Base-by-base conservation (phyloP, 64 coral and sea anemone species). In the Exaiptasia diaphana region DNA sequence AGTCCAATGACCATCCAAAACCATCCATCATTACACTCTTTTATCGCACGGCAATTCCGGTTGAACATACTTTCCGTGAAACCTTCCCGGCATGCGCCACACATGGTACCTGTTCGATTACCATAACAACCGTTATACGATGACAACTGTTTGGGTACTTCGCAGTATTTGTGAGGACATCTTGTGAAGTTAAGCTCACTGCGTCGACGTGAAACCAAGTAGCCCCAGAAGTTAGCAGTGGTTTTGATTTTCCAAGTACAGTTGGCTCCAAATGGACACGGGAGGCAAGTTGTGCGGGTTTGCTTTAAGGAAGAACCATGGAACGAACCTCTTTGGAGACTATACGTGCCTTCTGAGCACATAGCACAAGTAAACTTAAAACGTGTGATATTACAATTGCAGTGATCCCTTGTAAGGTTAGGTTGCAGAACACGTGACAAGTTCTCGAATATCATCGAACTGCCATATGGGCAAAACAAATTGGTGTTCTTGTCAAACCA, bases 151-250 rank as follows among this genome's bases (percentile, higher is more conserved):
- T 44, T 44, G 25, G 80, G 50, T 11, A 53, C 22, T 9, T 29
- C 31, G n/a, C 88, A 91, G 49, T 91, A 91, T 44, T 41, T 50
- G 8, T 84, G 62, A 10, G 88, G 88, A 58, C 88, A 91, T 28
- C 67, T 38, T 23, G 63, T 64, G 35, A 91, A 91, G 12, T 44
- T 70, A 23, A 91, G 71, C 8, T n/a, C 3, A 35, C 30, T 28
- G 0, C 57, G 38, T 12, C 33, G 24, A 4, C 35, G 13, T 7
- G 38, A 41, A 8, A 68, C 58, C 18, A 52, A 32, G 62, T 77
- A 90, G 0, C 88, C 88, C 88, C 88, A 90, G 21, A 91, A 90
- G 42, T 90, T 78, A 37, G 49, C 34, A 40, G 20, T 38, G 10
- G 70, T 77, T n/a, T 71, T 55, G 24, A 86, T 86, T 24, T 73